These are phyloP conservation scores for Lottia scabra DNA, from an alignment of 2,888 invertebrate species.

Conservation along the genomic window DNA sequence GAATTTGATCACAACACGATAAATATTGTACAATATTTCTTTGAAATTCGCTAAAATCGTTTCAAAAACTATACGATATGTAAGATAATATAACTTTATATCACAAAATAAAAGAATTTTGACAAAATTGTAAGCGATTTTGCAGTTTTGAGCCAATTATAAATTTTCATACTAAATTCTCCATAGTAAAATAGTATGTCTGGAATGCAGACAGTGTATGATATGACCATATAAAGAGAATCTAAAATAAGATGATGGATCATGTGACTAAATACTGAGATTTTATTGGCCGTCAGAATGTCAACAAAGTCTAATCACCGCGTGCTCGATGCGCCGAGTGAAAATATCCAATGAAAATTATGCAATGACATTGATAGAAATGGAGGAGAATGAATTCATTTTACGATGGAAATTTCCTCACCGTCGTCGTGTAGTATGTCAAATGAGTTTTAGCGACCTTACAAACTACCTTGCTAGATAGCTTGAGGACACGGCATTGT, in stretches of 20 bases:
- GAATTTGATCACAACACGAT: slow-evolving; percentile 39
- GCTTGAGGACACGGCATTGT: too few relatives aligned
- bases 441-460: too few relatives aligned
- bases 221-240: slow-evolving; percentile 60
- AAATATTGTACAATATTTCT: background rate
- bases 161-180: slow-evolving; percentile 18
- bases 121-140: background rate
- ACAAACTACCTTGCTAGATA: too few relatives aligned
- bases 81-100: slow-evolving; percentile 1
- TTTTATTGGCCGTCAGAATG: slow-evolving; percentile 19
- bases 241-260: slow-evolving; percentile 22
- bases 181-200: slow-evolving; percentile 43
- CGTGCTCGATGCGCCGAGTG: background rate
- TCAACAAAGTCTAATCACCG: background rate
- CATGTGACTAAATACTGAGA: slow-evolving; percentile 27
- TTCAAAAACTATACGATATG: background rate
- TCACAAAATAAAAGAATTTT: background rate
- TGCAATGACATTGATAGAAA: slow-evolving; percentile 1
- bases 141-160: background rate
- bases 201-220: slow-evolving; percentile 62
- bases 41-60: background rate
- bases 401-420: background rate
- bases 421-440: too few relatives aligned
- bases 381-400: slow-evolving; percentile 2
- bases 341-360: background rate